A percentile compares a stretch with the other conserved stretches of the same genome.
Conservation (phyloP, 2,888 invertebrate genomes). For the Drosophila pseudotalamancana region DNA sequence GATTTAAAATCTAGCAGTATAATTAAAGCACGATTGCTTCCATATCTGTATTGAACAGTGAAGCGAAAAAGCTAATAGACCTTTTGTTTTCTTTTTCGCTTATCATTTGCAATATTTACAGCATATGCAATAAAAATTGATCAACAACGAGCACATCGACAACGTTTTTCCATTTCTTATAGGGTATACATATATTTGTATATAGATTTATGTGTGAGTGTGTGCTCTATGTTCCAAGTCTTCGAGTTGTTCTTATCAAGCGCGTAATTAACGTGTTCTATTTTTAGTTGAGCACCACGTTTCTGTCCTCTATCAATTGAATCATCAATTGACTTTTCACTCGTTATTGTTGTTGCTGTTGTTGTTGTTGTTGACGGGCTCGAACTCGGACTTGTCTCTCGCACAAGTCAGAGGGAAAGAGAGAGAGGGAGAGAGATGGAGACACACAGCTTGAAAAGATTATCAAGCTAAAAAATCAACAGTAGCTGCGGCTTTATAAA, state of each 20-base stretch:
- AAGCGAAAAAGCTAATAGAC: not conserved
- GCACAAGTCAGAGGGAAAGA: slow-evolving; percentile 11
- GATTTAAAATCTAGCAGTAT: too few species aligned
- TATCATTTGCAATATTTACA: slow-evolving; percentile 14
- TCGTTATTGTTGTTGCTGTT: not conserved
- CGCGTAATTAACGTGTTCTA: slow-evolving; percentile 69
- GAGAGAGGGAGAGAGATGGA: too few species aligned
- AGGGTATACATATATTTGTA: not conserved
- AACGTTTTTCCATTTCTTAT: slow-evolving; percentile 4
- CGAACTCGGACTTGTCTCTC: slow-evolving; percentile 19
- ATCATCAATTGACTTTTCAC: slow-evolving; percentile 70
- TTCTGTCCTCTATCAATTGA: slow-evolving; percentile 61
- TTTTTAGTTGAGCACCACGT: slow-evolving; percentile 46
- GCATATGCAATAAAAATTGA: slow-evolving; percentile 15
- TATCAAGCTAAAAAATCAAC: slow-evolving; percentile 70
- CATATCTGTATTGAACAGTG: too few species aligned
- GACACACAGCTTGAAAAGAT: slow-evolving; percentile 55
- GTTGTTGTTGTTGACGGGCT: not conserved
- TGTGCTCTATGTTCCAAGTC: too few species aligned
- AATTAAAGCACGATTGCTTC: too few species aligned
- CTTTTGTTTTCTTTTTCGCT: not conserved
- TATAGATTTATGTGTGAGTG: not conserved
- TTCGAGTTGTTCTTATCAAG: slow-evolving; percentile 54
- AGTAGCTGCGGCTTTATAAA: slow-evolving; percentile 53
- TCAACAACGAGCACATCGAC: slow-evolving; percentile 6